Conservation (phyloP, 1,140 invertebrate species). For the Gonatopus flavifemur region DNA sequence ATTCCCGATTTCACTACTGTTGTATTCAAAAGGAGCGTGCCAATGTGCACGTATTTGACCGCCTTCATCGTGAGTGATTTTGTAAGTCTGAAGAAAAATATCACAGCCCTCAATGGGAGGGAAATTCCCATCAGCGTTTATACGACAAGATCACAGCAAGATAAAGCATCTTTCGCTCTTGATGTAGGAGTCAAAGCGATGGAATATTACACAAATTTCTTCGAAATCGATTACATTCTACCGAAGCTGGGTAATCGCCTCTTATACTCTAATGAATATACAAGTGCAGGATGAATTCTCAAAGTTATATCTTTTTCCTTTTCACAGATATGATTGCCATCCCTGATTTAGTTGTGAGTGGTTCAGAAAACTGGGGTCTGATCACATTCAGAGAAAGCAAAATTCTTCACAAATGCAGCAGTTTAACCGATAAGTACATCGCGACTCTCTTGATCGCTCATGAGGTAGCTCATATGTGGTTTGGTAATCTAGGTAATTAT, state of each 20-base stretch:
- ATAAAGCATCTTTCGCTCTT: conserved; percentile 80
- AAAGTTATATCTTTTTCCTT: too few species aligned
- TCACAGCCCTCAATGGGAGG: conserved; percentile 58
- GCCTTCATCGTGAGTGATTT: conserved; percentile 94
- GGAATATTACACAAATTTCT: conserved; percentile 86
- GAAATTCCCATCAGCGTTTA: conserved; percentile 72
- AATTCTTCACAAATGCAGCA: conserved; percentile 70
- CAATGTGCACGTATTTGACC: conserved; percentile 90
- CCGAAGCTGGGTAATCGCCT: conserved; percentile 84
- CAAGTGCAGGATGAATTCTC: too few species aligned
- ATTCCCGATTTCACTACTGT: conserved; percentile 56
- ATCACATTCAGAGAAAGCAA: conserved; percentile 67
- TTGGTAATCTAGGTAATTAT: conserved; percentile 73
- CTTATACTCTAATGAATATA: too few species aligned
- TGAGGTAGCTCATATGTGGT: conserved; percentile 80
- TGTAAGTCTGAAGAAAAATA: conserved; percentile 59
- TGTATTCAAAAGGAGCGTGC: conserved; percentile 77
- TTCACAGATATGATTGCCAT: conserved; percentile 26
- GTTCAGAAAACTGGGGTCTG: conserved; percentile 79
- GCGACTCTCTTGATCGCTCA: conserved; percentile 76
- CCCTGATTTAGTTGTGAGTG: conserved; percentile 62
- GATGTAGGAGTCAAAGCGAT: conserved; percentile 78
- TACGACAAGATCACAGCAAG: conserved; percentile 70
- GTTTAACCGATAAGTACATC: conserved; percentile 63
- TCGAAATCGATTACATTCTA: conserved; percentile 81